Conservation (phyloP, 2,113 vertebrate genomes). For the Callorhinus ursinus region DNA sequence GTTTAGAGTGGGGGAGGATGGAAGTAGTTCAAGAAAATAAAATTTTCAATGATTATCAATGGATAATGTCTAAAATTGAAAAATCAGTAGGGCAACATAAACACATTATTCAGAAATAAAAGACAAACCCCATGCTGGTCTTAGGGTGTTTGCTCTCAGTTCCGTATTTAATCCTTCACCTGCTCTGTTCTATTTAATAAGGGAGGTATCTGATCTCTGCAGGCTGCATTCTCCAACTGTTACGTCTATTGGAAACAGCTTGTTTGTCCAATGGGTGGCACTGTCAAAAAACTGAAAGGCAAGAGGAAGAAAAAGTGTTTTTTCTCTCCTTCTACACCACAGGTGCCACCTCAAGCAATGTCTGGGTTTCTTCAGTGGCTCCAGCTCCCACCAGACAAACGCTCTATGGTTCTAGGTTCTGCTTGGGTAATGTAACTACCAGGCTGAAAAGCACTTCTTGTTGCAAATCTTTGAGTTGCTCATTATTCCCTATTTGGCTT, state of each 20-base stretch:
- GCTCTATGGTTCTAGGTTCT: neutral
- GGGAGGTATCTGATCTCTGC: neutral
- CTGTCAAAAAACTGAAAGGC: neutral
- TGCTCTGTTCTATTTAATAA: neutral
- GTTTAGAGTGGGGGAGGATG: neutral
- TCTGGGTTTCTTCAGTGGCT: neutral
- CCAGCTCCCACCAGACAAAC: neutral
- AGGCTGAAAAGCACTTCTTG: neutral
- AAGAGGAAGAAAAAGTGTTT: neutral
- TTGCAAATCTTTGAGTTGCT: neutral
- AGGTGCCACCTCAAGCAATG: neutral
- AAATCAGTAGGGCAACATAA: neutral
- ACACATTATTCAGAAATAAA: neutral
- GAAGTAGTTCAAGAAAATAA: neutral
- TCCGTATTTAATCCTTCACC: neutral
- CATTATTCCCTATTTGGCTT: neutral
- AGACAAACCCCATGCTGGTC: neutral
- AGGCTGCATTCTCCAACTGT: neutral
- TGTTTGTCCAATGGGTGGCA: neutral
- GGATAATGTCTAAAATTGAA: neutral
- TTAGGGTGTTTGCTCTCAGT: neutral
- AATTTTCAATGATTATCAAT: neutral
- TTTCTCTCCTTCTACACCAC: neutral
- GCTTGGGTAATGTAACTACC: neutral
- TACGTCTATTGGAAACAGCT: neutral